Percentiles rank a stretch among this genome's conserved stretches.
These are phyloP conservation scores for Leptura quadrifasciata DNA, from an alignment of 2,888 invertebrate genomes.

Conservation along the genomic window DNA sequence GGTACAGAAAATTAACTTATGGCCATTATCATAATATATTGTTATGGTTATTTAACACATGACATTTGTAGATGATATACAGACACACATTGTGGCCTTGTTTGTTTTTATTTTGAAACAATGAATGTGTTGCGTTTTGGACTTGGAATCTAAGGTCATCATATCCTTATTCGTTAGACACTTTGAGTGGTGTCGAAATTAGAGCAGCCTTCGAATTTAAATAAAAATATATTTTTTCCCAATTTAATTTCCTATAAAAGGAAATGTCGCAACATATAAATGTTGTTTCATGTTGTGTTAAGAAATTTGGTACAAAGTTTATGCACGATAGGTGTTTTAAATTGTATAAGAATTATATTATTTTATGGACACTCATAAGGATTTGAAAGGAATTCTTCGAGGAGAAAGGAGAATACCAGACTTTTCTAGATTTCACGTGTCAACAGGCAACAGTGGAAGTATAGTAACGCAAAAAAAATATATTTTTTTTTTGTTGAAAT, in stretches of 20 bases:
- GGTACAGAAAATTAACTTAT: constrained; percentile 16
- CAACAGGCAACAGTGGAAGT: too few relatives aligned
- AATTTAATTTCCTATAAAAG: background rate
- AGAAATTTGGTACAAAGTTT: background rate
- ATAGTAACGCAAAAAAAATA: too few relatives aligned
- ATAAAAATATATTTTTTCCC: constrained; percentile 2
- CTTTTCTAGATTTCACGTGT: too few relatives aligned
- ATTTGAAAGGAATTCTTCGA: too few relatives aligned
- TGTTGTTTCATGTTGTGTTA: background rate
- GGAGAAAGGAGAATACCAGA: too few relatives aligned
- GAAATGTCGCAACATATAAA: background rate
- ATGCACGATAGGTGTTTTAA: too few relatives aligned
- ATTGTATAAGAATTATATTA: too few relatives aligned
- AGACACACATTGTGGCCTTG: constrained; percentile 1
- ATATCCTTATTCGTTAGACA: background rate
- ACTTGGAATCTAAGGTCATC: background rate
- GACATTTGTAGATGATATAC: background rate
- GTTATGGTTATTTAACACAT: constrained; percentile 15
- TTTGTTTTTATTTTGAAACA: background rate
- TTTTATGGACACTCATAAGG: too few relatives aligned
- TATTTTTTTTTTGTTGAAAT: too few relatives aligned
- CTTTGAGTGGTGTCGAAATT: background rate
- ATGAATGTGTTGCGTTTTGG: background rate
- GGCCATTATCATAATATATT: constrained; percentile 1
- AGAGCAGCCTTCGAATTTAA: constrained; percentile 7